A percentile compares a stretch with the other conserved stretches of the same genome.
phyloP scores from a whole-genome alignment of 2,888 invertebrate species.

The Synanthedon myopaeformis region DNA sequence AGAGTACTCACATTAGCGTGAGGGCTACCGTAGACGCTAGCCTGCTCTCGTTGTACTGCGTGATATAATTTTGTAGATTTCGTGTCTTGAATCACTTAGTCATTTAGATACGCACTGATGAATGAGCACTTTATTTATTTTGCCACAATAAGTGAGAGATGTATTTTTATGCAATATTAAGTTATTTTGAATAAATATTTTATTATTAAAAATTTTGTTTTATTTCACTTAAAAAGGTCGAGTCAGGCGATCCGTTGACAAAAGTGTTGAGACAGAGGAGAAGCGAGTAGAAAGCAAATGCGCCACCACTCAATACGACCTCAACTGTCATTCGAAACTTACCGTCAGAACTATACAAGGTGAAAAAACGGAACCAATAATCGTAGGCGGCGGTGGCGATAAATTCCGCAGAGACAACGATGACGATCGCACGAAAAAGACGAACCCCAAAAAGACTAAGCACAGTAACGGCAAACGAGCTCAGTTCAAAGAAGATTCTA shows the following conservation, averaged over 20 bases:
- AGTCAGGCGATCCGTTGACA: slow-evolving; percentile 9
- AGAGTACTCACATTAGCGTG: too few relatives aligned
- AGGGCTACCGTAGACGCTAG: too few relatives aligned
- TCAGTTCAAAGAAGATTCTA: background rate
- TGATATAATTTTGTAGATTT: background rate
- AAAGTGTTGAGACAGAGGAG: slow-evolving; percentile 6
- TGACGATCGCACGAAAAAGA: slow-evolving; percentile 4
- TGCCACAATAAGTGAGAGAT: background rate
- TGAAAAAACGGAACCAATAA: slow-evolving; percentile 1
- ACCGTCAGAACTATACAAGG: slow-evolving; percentile 5
- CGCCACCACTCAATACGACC: slow-evolving; percentile 14
- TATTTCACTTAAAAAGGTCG: slow-evolving; percentile 27
- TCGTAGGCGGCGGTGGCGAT: slow-evolving; percentile 7
- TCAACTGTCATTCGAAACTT: slow-evolving; percentile 1
- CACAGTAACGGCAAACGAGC: background rate
- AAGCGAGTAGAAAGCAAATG: slow-evolving; percentile 10
- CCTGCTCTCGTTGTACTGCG: too few relatives aligned
- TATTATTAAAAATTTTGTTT: slow-evolving; percentile 20
- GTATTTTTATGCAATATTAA: background rate
- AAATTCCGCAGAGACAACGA: slow-evolving; percentile 4
- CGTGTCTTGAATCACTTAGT: background rate
- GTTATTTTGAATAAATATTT: slow-evolving; percentile 17
- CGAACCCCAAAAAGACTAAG: slow-evolving; percentile 1
- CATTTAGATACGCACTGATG: slow-evolving; percentile 2
- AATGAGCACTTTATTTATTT: slow-evolving; percentile 11